Base-by-base conservation (phyloP, 2,888 invertebrate genomes). In the Marronus borbonicus region DNA sequence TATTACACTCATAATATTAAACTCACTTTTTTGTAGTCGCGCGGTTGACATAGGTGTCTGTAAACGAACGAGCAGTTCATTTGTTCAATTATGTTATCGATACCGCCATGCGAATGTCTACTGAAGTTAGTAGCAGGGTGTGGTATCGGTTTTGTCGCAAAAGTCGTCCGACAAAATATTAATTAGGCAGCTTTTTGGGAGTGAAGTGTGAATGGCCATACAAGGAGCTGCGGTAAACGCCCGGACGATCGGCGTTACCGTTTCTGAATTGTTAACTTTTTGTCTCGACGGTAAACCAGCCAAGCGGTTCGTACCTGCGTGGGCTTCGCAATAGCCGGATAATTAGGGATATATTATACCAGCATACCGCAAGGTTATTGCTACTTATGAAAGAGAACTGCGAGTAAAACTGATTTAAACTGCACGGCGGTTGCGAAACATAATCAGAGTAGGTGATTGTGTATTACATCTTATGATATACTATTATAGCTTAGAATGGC, bases 131-230 rank as follows among this genome's bases (percentile, higher is more conserved):
- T 72, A 72, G 17, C 12, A 60, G 72, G 60, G 60, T 62, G 60
- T 60, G 72, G 44, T 60, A 60, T 60, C 20, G n/a, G 60, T 74
- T 74, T 39, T 44, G 14, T 44, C 72, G 44, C 60, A 60, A 74
- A 74, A 74, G 72, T 60, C 72, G 12, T 39, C 17, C 60, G 24
- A 60, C 60, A 62, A 74, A 74, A 60, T 74, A 74, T 74, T 74
- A 74, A 74, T 74, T 74, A 74, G 72, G 44, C 20, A 14, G 44
- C 72, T 60, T 62, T 60, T 60, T 44, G 72, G 58, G 55, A 24
- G 20, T 44, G 60, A 74, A 60, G 60, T 74, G 72, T 74, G 60
- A 74, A 74, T 39, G 72, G 44, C 72, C 72, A 60, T 31, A 39
- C 60, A 74, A 74, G 60, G 72, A 28, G 60, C 44, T 74, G 72